phyloP scores from a whole-genome alignment of 2,113 vertebrate species.

The Mungos mungo region DNA sequence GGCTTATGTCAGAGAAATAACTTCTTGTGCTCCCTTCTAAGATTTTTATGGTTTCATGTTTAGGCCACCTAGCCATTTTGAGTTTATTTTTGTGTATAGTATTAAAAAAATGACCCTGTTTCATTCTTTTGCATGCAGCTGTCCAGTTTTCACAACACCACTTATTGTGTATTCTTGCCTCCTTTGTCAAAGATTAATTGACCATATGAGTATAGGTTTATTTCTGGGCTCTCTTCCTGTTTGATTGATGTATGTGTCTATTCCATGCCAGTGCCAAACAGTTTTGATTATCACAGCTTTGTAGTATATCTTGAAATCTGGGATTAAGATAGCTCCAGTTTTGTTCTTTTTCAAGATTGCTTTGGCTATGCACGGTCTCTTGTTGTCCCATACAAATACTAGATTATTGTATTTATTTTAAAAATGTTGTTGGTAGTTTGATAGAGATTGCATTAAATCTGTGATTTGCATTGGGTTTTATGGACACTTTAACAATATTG shows the following conservation, averaged over 20 bases:
- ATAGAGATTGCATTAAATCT: not conserved
- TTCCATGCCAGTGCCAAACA: not conserved
- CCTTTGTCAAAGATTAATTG: not conserved
- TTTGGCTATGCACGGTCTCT: not conserved
- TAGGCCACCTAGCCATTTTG: too few species aligned
- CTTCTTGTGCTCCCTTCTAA: not conserved
- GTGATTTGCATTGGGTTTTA: not conserved
- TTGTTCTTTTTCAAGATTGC: not conserved
- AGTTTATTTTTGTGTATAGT: not conserved
- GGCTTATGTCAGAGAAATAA: not conserved
- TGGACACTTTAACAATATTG: not conserved
- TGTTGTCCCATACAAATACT: not conserved
- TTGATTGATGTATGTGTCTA: not conserved
- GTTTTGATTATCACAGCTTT: not conserved
- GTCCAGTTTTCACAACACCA: not conserved
- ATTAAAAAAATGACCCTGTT: not conserved
- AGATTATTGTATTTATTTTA: not conserved
- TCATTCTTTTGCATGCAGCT: not conserved
- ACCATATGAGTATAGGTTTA: not conserved
- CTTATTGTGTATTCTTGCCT: not conserved
- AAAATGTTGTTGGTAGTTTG: not conserved
- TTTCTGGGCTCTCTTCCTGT: not conserved
- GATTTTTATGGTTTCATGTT: not conserved
- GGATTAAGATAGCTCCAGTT: not conserved
- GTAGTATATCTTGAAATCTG: not conserved